Percentiles rank a stretch among this genome's conserved stretches.
Conservation (phyloP, 2,113 vertebrate genomes). For the Gymnarchus niloticus region DNA sequence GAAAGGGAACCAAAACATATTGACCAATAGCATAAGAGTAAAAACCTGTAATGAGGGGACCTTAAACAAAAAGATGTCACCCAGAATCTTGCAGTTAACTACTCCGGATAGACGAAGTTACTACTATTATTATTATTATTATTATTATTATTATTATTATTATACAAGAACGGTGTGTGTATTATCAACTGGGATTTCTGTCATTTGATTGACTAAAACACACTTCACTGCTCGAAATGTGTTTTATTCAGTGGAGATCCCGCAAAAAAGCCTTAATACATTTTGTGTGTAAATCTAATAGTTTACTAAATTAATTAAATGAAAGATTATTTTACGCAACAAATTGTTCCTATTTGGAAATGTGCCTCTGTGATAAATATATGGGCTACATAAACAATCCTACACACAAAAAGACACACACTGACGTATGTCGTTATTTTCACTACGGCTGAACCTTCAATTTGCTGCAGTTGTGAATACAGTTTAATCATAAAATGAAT, state of each 20-base stretch:
- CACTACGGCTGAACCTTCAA: not conserved
- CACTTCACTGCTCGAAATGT: not conserved
- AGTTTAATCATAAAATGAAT: no score
- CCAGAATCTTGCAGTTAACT: not conserved
- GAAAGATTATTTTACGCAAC: not conserved
- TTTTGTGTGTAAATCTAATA: not conserved
- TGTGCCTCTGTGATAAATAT: not conserved
- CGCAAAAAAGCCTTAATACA: no score
- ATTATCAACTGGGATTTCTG: not conserved
- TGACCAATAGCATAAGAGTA: conserved; percentile 5
- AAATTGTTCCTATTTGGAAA: not conserved
- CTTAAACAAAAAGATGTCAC: not conserved
- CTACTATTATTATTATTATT: not conserved
- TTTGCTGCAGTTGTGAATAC: no score
- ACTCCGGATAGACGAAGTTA: not conserved
- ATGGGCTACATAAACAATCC: not conserved
- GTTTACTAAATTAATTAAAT: not conserved
- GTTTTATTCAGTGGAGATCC: not conserved
- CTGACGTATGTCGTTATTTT: not conserved
- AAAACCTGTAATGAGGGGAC: not conserved
- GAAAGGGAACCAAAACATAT: conserved; percentile 10
- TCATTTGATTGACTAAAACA: not conserved
- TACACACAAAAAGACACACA: not conserved
- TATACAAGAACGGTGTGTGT: no score
- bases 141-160: not conserved